phyloP scores from a whole-genome alignment of 2,888 invertebrate species.

The Cryptosula pallasiana region DNA sequence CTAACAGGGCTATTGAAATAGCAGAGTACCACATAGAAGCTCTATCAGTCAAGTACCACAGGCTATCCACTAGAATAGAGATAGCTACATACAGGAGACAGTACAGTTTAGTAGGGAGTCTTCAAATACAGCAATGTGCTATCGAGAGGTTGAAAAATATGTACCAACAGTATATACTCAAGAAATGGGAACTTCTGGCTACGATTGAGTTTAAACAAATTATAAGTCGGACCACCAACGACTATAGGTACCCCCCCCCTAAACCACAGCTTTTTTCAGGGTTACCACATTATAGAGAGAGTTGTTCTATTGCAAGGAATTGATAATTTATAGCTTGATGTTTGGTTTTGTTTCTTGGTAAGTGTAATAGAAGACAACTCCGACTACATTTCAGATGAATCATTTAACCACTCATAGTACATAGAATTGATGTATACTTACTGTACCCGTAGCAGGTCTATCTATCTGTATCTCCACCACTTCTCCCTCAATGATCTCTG shows the following conservation, averaged over 20 bases:
- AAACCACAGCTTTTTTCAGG: neutral
- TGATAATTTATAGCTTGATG: no score
- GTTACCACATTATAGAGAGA: neutral
- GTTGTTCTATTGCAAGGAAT: neutral
- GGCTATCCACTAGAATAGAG: neutral
- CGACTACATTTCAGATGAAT: no score
- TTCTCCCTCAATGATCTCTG: constrained; percentile 97
- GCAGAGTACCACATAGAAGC: neutral
- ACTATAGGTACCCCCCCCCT: no score
- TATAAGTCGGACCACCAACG: no score
- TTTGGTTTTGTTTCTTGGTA: no score
- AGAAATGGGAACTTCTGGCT: neutral
- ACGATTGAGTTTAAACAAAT: neutral
- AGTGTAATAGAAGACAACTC: no score
- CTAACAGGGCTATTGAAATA: neutral
- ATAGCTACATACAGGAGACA: neutral
- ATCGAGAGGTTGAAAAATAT: neutral
- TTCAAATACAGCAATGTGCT: neutral
- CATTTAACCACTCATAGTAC: no score
- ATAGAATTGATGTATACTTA: no score
- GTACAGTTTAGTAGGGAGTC: neutral
- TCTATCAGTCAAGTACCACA: neutral
- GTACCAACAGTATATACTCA: neutral
- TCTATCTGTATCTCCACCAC: constrained; percentile 97
- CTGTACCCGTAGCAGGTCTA: constrained; percentile 79